Base-by-base conservation (phyloP, 2,797 vertebrate species). In the Dendrocincla fuliginosa region DNA sequence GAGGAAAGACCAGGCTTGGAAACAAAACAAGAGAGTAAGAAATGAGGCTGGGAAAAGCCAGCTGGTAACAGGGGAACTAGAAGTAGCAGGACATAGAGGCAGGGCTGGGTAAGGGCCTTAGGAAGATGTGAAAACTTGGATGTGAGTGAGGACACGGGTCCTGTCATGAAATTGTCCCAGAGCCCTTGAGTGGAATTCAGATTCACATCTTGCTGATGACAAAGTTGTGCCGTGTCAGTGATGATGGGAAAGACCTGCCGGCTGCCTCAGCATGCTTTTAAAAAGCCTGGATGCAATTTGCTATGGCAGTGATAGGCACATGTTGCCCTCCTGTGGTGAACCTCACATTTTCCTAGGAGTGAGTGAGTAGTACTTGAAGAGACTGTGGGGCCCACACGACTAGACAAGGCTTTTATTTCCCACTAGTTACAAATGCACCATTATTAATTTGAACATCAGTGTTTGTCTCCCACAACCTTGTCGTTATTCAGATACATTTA, bases 301-400 rank as follows among this genome's bases (percentile, higher is more conserved):
- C 32, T 4, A 1, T 0, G 0, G 55, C 87, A 76, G 49, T 0
- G 5, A 7, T 19, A 15, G 6, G 37, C 2, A 0, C 0, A 5
- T 15, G 50, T 22, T 63, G 95, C 95, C 96, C 93, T 86, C 96
- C 76, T 5, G 87, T 44, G 95, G 95, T 3, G 25, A 93, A 37
- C 18, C 17, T 65, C 6, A 3, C 30, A 1, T 46, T 30, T 16
- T 70, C 71, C 42, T 37, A 6, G 8, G 42, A 17, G 0, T 1
- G 42, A 17, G 0, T 1, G 25, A 41, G 14, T 1, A 5, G 5
- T 2, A 2, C 6, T 10, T 2, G 20, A 42, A 24, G 28, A 11
- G 57, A 39, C 5, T 0, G 1, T 4, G 6, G 17, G 11, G 8
- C 28, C 8, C 1, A 2, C 0, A 6, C 0, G 0, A 12, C 12